Evolutionary conservation across 2,797 vertebrate genomes (phyloP).

Genomic region (Sebastes dallii): DNA sequence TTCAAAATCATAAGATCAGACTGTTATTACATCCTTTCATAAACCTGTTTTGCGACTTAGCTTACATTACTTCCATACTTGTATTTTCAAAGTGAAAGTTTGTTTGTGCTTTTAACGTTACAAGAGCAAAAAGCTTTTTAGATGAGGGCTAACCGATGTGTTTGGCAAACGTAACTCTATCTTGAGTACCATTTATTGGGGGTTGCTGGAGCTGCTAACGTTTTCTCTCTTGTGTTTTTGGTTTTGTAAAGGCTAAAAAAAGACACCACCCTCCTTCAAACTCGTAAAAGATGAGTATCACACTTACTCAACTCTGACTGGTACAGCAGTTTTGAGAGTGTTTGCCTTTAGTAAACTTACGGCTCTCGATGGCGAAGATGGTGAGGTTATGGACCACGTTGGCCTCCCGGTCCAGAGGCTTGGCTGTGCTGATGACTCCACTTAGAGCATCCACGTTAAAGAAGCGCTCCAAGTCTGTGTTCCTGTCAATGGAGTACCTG

Average conservation of each 20-base stretch:
- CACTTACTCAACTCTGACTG: not conserved
- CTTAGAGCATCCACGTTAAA: conserved; percentile 95
- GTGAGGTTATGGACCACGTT: conserved; percentile 96
- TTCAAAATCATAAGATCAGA: too few species aligned
- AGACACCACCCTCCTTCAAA: not conserved
- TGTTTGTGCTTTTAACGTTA: not conserved
- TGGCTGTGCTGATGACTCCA: conserved; percentile 94
- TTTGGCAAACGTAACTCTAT: not conserved
- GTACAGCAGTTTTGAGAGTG: not conserved
- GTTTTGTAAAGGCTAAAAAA: not conserved
- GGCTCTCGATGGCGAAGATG: conserved; percentile 93
- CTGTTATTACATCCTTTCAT: not conserved
- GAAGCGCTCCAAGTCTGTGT: conserved; percentile 95
- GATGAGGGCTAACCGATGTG: not conserved
- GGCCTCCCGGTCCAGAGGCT: conserved; percentile 91
- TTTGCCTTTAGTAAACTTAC: conserved; percentile 83
- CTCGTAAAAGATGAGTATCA: not conserved
- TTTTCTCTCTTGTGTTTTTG: not conserved
- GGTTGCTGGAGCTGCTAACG: not conserved
- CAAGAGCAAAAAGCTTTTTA: not conserved
- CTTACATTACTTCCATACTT: not conserved
- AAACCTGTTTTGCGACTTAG: not conserved
- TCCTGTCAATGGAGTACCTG: conserved; percentile 97
- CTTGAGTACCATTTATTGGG: too few species aligned
- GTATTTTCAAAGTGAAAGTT: not conserved